Base-by-base conservation (phyloP, 2,113 vertebrate genomes). In the Polypterus senegalus region DNA sequence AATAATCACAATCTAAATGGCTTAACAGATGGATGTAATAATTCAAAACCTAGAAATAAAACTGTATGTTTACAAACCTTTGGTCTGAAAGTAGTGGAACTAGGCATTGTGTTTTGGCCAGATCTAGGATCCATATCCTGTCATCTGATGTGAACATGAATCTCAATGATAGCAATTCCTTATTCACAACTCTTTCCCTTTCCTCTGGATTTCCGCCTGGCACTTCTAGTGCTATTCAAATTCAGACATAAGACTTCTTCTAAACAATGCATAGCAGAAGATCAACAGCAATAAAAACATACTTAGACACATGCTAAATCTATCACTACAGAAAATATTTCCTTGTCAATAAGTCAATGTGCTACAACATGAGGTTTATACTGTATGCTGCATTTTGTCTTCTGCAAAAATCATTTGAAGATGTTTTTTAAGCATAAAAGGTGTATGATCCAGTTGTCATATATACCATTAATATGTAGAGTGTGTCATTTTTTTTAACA, bases 141-240 rank as follows among this genome's bases (percentile, higher is more conserved):
- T 80, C 74, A 83, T 79, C 81, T 79, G 75, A 81, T 70, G 79
- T 76, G 71, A 72, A 70, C 64, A 73, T 69, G 65, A 85, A 79
- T 85, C 81, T 81, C 74, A 77, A 73, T 79, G 74, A 77, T 78
- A 74, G 76, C 73, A 82, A 77, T 76, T 74, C 74, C 67, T 0
- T 67, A 51, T 5, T 58, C 65, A 56, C 63, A 27, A 57, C 62
- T 58, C 53, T 65, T 87, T 84, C 86, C 85, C 66, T 82, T 83
- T 83, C 80, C 86, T 80, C 71, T 75, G 67, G 76, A 77, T 83
- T 90, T 90, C 86, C 85, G 86, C 81, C 80, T 87, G 77, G 80
- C 85, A 83, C 80, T 82, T 77, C 71, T 3, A 69, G 65, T 45
- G 5, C 77, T 76, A 81, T 86, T 88, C 76, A 86, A 78, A 77